Conservation (phyloP, 2,888 invertebrate species). For the Pristionchus fissidentatus region DNA sequence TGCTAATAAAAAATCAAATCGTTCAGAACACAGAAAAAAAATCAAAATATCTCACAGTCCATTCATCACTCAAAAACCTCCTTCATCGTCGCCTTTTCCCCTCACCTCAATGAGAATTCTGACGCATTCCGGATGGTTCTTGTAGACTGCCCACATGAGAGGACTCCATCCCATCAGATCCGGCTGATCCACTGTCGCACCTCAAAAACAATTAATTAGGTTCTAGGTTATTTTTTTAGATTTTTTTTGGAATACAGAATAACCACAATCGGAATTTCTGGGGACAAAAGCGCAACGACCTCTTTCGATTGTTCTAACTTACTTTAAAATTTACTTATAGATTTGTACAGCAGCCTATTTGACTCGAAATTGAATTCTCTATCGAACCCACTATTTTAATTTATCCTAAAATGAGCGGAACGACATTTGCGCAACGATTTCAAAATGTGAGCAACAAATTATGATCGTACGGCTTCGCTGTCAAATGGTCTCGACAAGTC, state of each 20-base stretch:
- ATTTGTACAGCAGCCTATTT: not conserved
- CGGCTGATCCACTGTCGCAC: conserved; percentile 63
- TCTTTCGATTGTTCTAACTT: too few species aligned
- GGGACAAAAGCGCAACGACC: too few species aligned
- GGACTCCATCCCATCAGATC: conserved; percentile 90
- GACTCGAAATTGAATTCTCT: too few species aligned
- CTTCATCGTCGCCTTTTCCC: not conserved
- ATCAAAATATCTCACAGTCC: too few species aligned
- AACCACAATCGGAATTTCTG: not conserved
- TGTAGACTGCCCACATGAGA: conserved; percentile 97
- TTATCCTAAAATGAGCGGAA: too few species aligned
- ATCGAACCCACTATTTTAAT: too few species aligned
- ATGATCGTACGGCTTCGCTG: not conserved
- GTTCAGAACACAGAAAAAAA: not conserved
- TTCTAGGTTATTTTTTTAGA: not conserved
- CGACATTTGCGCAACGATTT: too few species aligned
- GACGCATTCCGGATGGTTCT: conserved; percentile 85
- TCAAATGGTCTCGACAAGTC: too few species aligned
- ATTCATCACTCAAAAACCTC: not conserved
- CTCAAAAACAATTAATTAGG: conserved; percentile 7
- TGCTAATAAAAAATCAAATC: not conserved
- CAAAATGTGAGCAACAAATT: not conserved
- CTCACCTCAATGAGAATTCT: conserved; percentile 82
- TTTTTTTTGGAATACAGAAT: not conserved
- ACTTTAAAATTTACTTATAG: too few species aligned